Evolutionary conservation across 2,888 invertebrate genomes (phyloP).

Genomic region (Hesperia comma): DNA sequence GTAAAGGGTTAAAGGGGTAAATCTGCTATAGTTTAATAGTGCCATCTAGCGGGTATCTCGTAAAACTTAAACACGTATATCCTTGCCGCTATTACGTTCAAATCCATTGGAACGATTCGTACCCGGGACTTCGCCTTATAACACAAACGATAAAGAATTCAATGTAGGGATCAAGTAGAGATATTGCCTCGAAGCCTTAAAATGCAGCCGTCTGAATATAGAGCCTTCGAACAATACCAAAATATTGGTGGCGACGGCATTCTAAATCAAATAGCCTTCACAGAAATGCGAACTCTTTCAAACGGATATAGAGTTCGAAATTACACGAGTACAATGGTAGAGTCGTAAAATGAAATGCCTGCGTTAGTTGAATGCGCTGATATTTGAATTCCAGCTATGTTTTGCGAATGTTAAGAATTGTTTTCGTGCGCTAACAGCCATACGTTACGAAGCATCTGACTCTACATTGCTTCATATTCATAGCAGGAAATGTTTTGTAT

Average conservation of each 20-base stretch:
- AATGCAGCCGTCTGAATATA: slow-evolving; percentile 25
- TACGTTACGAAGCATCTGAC: slow-evolving; percentile 20
- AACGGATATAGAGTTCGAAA: slow-evolving; percentile 22
- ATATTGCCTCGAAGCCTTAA: slow-evolving; percentile 32
- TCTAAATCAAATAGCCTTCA: slow-evolving; percentile 12
- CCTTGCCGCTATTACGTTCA: background rate
- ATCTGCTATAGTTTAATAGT: too few relatives aligned
- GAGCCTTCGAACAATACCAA: slow-evolving; percentile 27
- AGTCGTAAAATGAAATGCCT: slow-evolving; percentile 18
- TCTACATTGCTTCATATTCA: slow-evolving; percentile 29
- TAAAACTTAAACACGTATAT: background rate
- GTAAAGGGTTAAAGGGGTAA: too few relatives aligned
- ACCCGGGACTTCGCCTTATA: slow-evolving; percentile 9
- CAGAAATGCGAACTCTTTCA: slow-evolving; percentile 16
- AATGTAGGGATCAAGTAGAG: slow-evolving; percentile 31
- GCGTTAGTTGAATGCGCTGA: slow-evolving; percentile 24
- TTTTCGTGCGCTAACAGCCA: slow-evolving; percentile 18
- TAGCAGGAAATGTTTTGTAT: slow-evolving; percentile 24
- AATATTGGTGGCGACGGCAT: slow-evolving; percentile 20
- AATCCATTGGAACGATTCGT: slow-evolving; percentile 11
- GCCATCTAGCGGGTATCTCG: background rate
- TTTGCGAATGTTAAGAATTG: slow-evolving; percentile 20
- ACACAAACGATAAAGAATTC: slow-evolving; percentile 24
- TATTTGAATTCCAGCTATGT: slow-evolving; percentile 29
- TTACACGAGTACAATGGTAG: slow-evolving; percentile 18